phyloP scores from a whole-genome alignment of 2,888 invertebrate species.

The Drosophila colorata region DNA sequence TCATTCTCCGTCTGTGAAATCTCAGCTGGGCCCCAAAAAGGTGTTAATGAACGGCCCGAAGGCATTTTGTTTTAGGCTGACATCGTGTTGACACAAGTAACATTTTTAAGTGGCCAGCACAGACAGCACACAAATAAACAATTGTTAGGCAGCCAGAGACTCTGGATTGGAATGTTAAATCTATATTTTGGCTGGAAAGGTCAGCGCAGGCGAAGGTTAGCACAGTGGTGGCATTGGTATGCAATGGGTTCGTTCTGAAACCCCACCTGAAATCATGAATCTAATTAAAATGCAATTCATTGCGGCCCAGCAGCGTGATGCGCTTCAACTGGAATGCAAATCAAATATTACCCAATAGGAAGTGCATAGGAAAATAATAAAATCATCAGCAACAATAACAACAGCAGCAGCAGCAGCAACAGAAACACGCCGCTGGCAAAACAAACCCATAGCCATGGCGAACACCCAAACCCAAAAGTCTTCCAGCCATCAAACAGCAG shows the following conservation, averaged over 20 bases:
- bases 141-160: slow-evolving; percentile 53
- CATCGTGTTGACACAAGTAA: slow-evolving; percentile 74
- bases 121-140: slow-evolving; percentile 59
- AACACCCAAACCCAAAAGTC: slow-evolving; percentile 52
- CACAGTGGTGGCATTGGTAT: slow-evolving; percentile 16
- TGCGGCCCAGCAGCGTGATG: slow-evolving; percentile 58
- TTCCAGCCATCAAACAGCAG: slow-evolving; percentile 72
- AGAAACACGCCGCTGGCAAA: slow-evolving; percentile 59
- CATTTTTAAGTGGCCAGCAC: slow-evolving; percentile 60
- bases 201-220: slow-evolving; percentile 33
- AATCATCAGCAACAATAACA: slow-evolving; percentile 70
- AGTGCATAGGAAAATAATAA: slow-evolving; percentile 74
- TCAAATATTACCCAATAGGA: slow-evolving; percentile 80
- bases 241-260: slow-evolving; percentile 46
- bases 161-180: slow-evolving; percentile 53
- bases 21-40: slow-evolving; percentile 53
- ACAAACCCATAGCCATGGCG: slow-evolving; percentile 62
- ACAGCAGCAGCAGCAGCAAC: slow-evolving; percentile 28
- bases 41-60: slow-evolving; percentile 75
- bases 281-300: slow-evolving; percentile 81
- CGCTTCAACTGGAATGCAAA: slow-evolving; percentile 76
- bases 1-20: slow-evolving; percentile 52
- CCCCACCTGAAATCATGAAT: slow-evolving; percentile 71
- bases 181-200: slow-evolving; percentile 29
- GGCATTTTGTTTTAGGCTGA: slow-evolving; percentile 72